Evolutionary conservation across 2,797 vertebrate species (phyloP).

Genomic region (Limosa lapponica): DNA sequence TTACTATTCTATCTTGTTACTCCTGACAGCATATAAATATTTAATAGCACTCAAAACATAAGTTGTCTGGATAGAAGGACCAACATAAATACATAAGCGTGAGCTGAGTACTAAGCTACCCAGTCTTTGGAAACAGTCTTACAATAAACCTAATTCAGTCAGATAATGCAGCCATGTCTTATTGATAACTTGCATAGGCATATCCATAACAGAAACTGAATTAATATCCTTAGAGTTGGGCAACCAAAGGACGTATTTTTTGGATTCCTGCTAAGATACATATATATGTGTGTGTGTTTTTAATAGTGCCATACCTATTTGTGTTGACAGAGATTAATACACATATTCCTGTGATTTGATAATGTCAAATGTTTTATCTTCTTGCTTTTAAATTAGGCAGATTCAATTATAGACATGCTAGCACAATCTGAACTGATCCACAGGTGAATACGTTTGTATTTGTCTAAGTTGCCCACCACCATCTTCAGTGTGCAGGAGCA

Average conservation of each 20-base stretch:
- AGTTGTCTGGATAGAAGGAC: background rate
- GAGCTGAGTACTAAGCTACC: background rate
- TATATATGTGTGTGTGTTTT: background rate
- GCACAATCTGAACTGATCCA: background rate
- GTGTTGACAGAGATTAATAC: background rate
- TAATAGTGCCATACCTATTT: background rate
- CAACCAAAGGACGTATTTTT: background rate
- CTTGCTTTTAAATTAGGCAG: background rate
- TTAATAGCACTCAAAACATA: background rate
- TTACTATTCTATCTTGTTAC: background rate
- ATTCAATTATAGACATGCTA: background rate
- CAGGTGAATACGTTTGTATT: background rate
- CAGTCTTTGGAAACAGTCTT: background rate
- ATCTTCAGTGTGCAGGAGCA: background rate
- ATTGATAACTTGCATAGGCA: background rate
- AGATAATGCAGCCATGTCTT: background rate
- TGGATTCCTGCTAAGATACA: background rate
- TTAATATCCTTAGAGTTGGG: background rate
- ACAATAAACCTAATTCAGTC: background rate
- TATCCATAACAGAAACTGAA: background rate
- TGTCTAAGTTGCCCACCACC: background rate
- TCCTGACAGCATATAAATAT: slow-evolving; percentile 6
- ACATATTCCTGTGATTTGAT: background rate
- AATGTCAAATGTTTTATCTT: background rate
- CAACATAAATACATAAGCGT: background rate